These are phyloP conservation scores for Nymphalis urticae DNA, from an alignment of 2,888 invertebrate species.

Conservation along the genomic window DNA sequence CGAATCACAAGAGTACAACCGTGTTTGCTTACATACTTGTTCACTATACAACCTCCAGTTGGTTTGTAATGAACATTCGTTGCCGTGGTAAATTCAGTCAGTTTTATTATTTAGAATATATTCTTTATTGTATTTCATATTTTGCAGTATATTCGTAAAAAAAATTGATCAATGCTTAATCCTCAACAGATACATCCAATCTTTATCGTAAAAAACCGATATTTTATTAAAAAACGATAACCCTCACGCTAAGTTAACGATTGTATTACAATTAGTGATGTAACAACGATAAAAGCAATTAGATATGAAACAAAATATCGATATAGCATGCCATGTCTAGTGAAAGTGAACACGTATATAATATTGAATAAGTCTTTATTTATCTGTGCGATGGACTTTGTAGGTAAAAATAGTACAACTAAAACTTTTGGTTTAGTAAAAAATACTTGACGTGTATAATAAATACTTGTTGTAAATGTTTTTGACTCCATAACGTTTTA, in stretches of 20 bases:
- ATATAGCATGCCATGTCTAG: conserved; percentile 30
- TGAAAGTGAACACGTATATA: conserved; percentile 31
- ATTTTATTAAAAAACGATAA: not conserved
- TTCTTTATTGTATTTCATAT: not conserved
- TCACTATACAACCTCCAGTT: too few relatives aligned
- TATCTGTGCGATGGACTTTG: not conserved
- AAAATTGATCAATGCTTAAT: not conserved
- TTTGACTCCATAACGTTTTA: too few relatives aligned
- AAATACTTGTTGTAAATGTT: too few relatives aligned
- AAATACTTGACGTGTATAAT: too few relatives aligned
- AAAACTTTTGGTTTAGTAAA: not conserved
- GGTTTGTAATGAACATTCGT: too few relatives aligned
- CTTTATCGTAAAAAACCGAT: not conserved
- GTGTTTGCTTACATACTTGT: too few relatives aligned
- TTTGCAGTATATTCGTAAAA: not conserved
- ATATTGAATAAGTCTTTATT: conserved; percentile 1
- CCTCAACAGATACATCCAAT: too few relatives aligned
- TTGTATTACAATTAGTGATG: conserved; percentile 16
- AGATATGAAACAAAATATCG: conserved; percentile 30
- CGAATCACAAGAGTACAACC: too few relatives aligned
- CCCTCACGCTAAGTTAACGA: not conserved
- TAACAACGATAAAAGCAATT: conserved; percentile 35
- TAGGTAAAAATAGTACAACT: not conserved
- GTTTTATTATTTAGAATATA: too few relatives aligned
- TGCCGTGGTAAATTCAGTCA: too few relatives aligned